Percentiles rank a stretch among this genome's conserved stretches.
Evolutionary conservation across 2,888 invertebrate genomes (phyloP).

Genomic region (Lasioglossum oenotherae): DNA sequence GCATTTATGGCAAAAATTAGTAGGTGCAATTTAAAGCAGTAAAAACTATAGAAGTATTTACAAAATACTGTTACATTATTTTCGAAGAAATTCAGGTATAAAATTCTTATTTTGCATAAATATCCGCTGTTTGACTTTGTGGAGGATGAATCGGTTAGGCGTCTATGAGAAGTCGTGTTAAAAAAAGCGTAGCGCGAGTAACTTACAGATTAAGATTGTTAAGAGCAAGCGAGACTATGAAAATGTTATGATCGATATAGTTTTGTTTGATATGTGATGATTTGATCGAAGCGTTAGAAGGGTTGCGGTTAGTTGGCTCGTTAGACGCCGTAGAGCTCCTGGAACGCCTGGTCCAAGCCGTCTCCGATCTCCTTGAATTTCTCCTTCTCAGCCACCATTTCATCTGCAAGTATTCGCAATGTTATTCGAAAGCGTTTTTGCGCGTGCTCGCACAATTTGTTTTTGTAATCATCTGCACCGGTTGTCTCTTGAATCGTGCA

Average conservation of each 20-base stretch:
- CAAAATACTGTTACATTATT: no score
- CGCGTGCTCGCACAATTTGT: background rate
- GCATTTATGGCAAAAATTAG: no score
- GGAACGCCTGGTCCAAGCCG: slow-evolving; percentile 96
- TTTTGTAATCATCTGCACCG: slow-evolving; percentile 13
- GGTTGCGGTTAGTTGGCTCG: slow-evolving; percentile 61
- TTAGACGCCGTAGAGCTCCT: slow-evolving; percentile 88
- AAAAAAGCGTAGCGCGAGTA: slow-evolving; percentile 66
- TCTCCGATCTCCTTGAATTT: slow-evolving; percentile 96
- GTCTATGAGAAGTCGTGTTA: slow-evolving; percentile 60
- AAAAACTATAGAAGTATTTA: no score
- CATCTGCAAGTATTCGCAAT: slow-evolving; percentile 88
- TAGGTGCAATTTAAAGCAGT: no score
- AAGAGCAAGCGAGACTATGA: slow-evolving; percentile 80
- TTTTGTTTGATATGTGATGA: slow-evolving; percentile 27
- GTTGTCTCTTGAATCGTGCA: slow-evolving; percentile 12
- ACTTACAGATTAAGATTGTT: slow-evolving; percentile 77
- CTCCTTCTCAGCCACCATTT: slow-evolving; percentile 94
- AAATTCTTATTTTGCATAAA: no score
- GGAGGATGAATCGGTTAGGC: slow-evolving; percentile 33
- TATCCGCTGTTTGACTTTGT: background rate
- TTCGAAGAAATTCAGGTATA: no score
- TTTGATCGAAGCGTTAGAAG: slow-evolving; percentile 74
- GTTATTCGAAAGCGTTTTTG: slow-evolving; percentile 51
- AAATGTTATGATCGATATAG: slow-evolving; percentile 57